Evolutionary conservation across 2,888 invertebrate genomes (phyloP), one percentile per base, ranked within the genome.

Genomic region (Dasypolia templi): DNA sequence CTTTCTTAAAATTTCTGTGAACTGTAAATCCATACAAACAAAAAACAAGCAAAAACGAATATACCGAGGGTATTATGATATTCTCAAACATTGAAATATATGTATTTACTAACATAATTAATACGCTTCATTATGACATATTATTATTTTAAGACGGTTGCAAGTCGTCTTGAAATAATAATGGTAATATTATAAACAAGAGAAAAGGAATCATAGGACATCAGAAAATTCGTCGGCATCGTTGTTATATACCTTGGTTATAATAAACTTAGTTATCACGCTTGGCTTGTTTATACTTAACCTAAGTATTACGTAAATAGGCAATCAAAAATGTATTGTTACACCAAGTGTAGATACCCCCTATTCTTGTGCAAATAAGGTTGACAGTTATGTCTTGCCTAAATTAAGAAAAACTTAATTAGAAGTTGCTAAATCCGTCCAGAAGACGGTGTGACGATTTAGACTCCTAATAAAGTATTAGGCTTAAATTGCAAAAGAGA

Each of bases 231-330:
- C 1, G 3, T 19, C 9, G 29, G 9, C 11, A 11, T 19, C 29
- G 19, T 3, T 11, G 32, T 19, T 12, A 19, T 42, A 70, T 51
- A 42, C n/a, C 19, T 51, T 69, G 14, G 29, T 29, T n/a, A 9
- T 69, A 70, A 42, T 70, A 9, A 70, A 69, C 29, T 19, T 42
- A 19, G 19, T n/a, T n/a, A 29, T 51, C 56, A n/a, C 19, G 29
- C 17, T 29, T 46, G 12, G 29, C 39, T 72, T n/a, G 14, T 58
- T 32, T 14, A 59, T 22, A 59, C 26, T 22, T 26, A 44, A 26
- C 59, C 26, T n/a, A 55, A n/a, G 7, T 32, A 64, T 72, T 32
- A 32, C 3, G 17, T 26, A 72, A 72, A 72, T 72, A 44, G 22
- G 17, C 32, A 49, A 29, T 51, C 11, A 73, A 42, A 72, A 59